A percentile compares a stretch with the other conserved stretches of the same genome.
Evolutionary conservation across 2,113 vertebrate genomes (phyloP).

Genomic region (Oncorhynchus tshawytscha): DNA sequence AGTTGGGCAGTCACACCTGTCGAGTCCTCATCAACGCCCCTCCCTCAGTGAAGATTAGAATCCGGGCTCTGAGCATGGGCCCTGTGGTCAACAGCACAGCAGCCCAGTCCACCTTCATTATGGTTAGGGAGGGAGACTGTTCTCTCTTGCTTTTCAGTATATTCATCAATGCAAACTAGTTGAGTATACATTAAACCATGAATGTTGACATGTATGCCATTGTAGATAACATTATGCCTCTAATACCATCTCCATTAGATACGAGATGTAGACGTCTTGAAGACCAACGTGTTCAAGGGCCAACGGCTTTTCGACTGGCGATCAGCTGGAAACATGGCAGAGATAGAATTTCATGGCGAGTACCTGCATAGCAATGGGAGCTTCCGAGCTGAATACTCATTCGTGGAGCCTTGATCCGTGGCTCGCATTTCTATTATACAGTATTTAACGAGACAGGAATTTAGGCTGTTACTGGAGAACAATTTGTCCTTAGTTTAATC

Average conservation of each 20-base stretch:
- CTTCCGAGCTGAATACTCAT: constrained; percentile 83
- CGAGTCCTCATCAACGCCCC: constrained; percentile 86
- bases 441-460: background rate
- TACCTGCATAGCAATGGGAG: constrained; percentile 69
- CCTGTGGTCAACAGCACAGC: constrained; percentile 60
- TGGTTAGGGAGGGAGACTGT: constrained; percentile 73
- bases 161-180: background rate
- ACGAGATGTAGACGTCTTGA: constrained; percentile 82
- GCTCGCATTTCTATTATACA: background rate
- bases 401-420: constrained; percentile 44
- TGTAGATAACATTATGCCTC: background rate
- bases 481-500: constrained; percentile 14
- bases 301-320: constrained; percentile 84
- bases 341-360: constrained; percentile 88
- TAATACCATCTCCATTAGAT: constrained; percentile 72
- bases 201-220: background rate
- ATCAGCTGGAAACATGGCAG: constrained; percentile 85
- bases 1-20: constrained; percentile 67
- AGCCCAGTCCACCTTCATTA: constrained; percentile 77
- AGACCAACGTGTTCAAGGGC: constrained; percentile 80
- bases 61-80: constrained; percentile 73
- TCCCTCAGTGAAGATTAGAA: constrained; percentile 76
- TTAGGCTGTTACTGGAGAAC: background rate
- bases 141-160: background rate
- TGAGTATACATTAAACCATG: background rate